Percentiles rank a stretch among this genome's conserved stretches.
These are phyloP conservation scores for Drosophila barbarae DNA, from an alignment of 2,888 invertebrate species.

Conservation along the genomic window DNA sequence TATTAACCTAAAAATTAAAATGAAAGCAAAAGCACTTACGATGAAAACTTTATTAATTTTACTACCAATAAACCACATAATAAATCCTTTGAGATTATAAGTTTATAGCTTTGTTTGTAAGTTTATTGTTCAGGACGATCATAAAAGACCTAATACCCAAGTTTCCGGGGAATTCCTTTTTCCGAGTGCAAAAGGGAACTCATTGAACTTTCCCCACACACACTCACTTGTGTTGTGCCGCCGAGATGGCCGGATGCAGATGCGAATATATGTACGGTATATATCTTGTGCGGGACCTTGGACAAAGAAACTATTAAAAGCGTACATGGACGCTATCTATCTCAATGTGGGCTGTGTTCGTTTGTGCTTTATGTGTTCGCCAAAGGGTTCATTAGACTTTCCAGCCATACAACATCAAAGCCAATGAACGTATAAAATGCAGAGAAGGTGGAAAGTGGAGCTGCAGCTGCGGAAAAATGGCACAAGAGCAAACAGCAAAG, in stretches of 20 bases:
- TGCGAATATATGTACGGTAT: constrained; percentile 12
- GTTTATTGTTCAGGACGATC: neutral
- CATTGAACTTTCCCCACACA: constrained; percentile 6
- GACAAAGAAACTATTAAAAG: constrained; percentile 24
- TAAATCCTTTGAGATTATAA: neutral
- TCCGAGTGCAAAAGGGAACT: constrained; percentile 2
- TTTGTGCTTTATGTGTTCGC: constrained; percentile 51
- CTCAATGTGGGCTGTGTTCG: constrained; percentile 26
- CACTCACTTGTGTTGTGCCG: constrained; percentile 4
- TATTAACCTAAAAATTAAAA: neutral
- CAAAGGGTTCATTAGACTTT: constrained; percentile 73
- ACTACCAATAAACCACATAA: neutral
- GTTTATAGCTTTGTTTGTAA: neutral
- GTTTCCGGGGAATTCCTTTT: constrained; percentile 8
- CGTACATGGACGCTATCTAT: constrained; percentile 23
- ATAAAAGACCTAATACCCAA: neutral
- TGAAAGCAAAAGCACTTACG: too few species aligned
- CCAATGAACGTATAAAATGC: constrained; percentile 69
- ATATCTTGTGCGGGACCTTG: constrained; percentile 14
- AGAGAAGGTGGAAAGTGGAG: constrained; percentile 22
- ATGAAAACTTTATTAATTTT: too few species aligned
- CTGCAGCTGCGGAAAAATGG: constrained; percentile 55
- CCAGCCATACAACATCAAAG: constrained; percentile 60
- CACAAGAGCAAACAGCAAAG: constrained; percentile 41
- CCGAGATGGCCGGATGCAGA: constrained; percentile 15